Base-by-base conservation (phyloP, 2,888 invertebrate genomes). In the Cryptus viduatorius region DNA sequence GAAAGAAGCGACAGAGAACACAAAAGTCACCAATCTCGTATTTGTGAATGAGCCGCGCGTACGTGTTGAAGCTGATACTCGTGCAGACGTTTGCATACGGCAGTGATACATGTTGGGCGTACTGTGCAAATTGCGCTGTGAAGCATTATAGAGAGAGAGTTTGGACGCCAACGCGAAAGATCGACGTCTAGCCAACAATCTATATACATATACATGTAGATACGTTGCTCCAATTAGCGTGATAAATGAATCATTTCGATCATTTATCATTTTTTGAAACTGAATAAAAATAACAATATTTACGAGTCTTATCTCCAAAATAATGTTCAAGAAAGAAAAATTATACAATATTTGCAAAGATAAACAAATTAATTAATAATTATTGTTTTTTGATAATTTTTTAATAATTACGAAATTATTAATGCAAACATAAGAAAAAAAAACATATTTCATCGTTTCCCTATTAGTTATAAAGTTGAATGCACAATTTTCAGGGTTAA, bases 181-280 rank as follows among this genome's bases (percentile, higher is more conserved):
- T 68, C 59, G 73, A 59, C 42, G 37, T 16, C 61, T 67, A 59
- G 80, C 75, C 75, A 81, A 67, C 12, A 68, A 68, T 16, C 16
- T 31, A 37, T 37, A 24, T 29, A 24, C 14, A 24, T 24, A 24
- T 24, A 24, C 24, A 24, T 24, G 24, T 24, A n/a, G n/a, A n/a
- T n/a, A 1, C 24, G 24, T 24, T 24, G 44, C 46, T 29, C 16
- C 19, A 31, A 71, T 29, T n/a, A 42, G 65, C 65, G 16, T 37
- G 42, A 8, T 16, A 16, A 42, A 37, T 16, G 61, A 14, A 19
- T n/a, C 29, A n/a, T 29, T n/a, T 14, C 24, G 29, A 37, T 37
- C 4, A 8, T 4, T 37, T 37, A 37, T 31, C 31, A 61, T 61
- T 61, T 24, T n/a, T 29, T 16, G 16, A 2, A 0, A 37, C 4